Evolutionary conservation across 2,113 vertebrate species (phyloP).

Genomic region (Apodemus speciosus): DNA sequence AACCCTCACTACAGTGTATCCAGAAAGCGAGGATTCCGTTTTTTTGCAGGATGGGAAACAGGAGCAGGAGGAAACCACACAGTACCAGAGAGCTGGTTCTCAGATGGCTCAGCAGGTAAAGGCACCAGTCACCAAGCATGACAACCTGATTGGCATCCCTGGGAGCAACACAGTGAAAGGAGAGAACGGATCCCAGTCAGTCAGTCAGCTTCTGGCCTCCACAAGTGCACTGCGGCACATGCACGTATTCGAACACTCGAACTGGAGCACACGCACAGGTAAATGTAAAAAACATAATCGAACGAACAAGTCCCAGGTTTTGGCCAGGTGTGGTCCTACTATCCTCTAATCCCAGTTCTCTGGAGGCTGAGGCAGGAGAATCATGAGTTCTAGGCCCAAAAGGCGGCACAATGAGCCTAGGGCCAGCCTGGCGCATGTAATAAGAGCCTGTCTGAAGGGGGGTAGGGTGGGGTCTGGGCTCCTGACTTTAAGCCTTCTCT

Average conservation of each 20-base stretch:
- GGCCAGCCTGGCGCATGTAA: background rate
- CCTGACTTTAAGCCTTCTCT: conserved; percentile 38
- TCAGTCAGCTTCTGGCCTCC: background rate
- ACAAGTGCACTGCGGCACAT: no score
- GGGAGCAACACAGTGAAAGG: no score
- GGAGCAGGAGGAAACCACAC: background rate
- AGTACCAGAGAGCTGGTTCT: background rate
- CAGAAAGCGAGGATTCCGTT: conserved; percentile 23
- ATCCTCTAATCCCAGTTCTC: background rate
- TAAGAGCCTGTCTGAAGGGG: background rate
- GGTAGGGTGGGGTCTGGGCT: background rate
- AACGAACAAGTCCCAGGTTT: background rate
- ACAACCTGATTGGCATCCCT: no score
- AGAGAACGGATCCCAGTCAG: background rate
- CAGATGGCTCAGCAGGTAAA: background rate
- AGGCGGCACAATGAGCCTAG: background rate
- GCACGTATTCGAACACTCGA: accelerated
- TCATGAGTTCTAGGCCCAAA: background rate
- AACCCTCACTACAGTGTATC: background rate
- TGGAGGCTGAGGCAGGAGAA: background rate
- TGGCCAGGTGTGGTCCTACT: background rate
- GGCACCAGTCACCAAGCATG: background rate
- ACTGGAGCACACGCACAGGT: background rate
- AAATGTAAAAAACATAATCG: background rate
- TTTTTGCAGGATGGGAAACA: background rate